Evolutionary conservation across 2,888 invertebrate genomes (phyloP).

Genomic region (Platycnemis pennipes): DNA sequence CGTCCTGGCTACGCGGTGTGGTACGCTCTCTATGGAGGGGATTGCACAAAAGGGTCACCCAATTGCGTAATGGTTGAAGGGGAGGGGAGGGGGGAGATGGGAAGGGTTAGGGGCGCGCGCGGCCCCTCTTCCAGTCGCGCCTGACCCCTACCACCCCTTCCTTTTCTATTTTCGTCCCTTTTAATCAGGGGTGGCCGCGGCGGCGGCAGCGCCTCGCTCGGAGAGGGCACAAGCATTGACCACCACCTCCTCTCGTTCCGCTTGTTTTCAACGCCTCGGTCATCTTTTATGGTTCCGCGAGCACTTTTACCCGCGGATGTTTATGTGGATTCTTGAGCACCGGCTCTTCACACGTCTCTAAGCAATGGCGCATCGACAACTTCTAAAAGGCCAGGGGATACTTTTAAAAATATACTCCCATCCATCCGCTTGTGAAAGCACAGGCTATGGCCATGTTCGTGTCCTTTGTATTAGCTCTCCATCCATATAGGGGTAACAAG

Average conservation of each 20-base stretch:
- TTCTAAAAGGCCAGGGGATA: slow-evolving; percentile 11
- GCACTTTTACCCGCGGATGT: neutral
- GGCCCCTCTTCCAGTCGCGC: neutral
- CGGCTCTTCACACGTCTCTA: neutral
- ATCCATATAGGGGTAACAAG: neutral
- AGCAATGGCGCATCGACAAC: neutral
- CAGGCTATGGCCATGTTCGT: neutral
- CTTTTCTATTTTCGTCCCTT: neutral
- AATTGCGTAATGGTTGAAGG: slow-evolving; percentile 9
- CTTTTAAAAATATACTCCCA: neutral
- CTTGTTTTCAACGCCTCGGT: neutral
- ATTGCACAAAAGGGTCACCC: neutral
- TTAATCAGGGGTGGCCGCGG: neutral
- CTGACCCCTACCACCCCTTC: neutral
- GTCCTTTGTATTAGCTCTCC: neutral
- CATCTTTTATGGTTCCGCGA: slow-evolving; percentile 36
- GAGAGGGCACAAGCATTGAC: neutral
- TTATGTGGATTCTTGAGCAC: neutral
- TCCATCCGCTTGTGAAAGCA: neutral
- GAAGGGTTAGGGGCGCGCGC: neutral
- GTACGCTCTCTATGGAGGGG: neutral
- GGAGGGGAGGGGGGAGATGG: neutral
- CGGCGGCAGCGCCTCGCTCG: neutral
- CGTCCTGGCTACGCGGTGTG: neutral
- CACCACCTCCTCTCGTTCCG: neutral